A percentile compares a stretch with the other conserved stretches of the same genome.
These are phyloP conservation scores for Limnephilus rhombicus DNA, from an alignment of 2,888 invertebrate species.

Conservation along the genomic window DNA sequence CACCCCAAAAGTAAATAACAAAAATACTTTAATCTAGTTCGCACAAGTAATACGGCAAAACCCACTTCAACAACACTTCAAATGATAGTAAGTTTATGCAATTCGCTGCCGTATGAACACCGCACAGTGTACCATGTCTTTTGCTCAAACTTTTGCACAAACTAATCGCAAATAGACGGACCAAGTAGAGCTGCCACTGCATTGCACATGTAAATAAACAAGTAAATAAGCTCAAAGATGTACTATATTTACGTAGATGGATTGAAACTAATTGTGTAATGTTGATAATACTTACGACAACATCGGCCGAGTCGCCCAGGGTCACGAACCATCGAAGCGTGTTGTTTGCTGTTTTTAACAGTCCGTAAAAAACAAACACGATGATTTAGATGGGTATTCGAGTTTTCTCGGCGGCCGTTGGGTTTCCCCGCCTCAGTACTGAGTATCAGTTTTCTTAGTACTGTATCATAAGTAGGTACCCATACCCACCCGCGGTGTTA, in stretches of 20 bases:
- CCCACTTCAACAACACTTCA: too few species aligned
- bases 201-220: not conserved
- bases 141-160: too few species aligned
- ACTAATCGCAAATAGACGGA: too few species aligned
- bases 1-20: too few species aligned
- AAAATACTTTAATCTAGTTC: too few species aligned
- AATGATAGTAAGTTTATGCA: too few species aligned
- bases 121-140: too few species aligned
- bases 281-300: not conserved
- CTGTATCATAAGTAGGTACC: not conserved
- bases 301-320: not conserved
- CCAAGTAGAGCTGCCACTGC: not conserved
- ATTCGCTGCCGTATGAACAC: too few species aligned
- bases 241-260: not conserved
- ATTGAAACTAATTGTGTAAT: not conserved
- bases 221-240: not conserved
- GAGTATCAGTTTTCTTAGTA: not conserved
- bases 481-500: not conserved
- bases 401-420: not conserved
- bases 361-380: not conserved
- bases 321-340: not conserved
- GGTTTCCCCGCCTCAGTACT: slow-evolving; percentile 3
- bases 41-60: too few species aligned
- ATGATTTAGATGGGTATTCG: not conserved
- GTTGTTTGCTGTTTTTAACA: not conserved